Percentiles rank a stretch among this genome's conserved stretches.
Conservation (phyloP, 1,140 invertebrate species). For the Philaenus spumarius region DNA sequence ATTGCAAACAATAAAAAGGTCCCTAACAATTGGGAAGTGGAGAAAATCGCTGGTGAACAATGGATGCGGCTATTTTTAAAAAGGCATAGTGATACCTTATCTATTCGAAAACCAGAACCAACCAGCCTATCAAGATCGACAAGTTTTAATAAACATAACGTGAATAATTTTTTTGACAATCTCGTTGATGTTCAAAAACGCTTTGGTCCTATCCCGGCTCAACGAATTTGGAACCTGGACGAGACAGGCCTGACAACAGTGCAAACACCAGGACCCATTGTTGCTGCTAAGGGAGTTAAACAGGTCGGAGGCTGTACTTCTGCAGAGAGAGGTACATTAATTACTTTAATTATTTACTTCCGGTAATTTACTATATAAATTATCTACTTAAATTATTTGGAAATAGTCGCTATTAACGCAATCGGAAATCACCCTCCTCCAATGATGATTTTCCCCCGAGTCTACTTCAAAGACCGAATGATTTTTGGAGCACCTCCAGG, state of each 20-base stretch:
- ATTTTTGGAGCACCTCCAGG: constrained; percentile 27
- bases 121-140: too few relatives aligned
- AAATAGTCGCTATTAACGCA: constrained; percentile 34
- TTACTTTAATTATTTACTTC: constrained; percentile 39
- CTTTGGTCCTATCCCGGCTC: constrained; percentile 31
- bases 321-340: constrained; percentile 38
- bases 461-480: constrained; percentile 18
- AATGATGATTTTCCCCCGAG: constrained; percentile 39
- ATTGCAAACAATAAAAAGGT: constrained; percentile 22
- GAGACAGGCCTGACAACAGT: constrained; percentile 38
- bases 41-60: constrained; percentile 33
- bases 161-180: constrained; percentile 33
- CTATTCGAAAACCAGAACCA: constrained; percentile 7
- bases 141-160: constrained; percentile 25
- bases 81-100: constrained; percentile 28
- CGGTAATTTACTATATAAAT: too few relatives aligned
- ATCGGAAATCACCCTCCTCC: constrained; percentile 34
- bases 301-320: constrained; percentile 35
- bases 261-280: constrained; percentile 36
- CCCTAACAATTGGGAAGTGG: constrained; percentile 34
- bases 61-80: constrained; percentile 37
- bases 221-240: constrained; percentile 39
- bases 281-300: constrained; percentile 35
- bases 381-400: constrained; percentile 36
- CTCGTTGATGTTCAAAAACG: constrained; percentile 28